Evolutionary conservation across 2,888 invertebrate species (phyloP), one percentile per base, ranked within the genome.

Genomic region (Chorisops tibialis): DNA sequence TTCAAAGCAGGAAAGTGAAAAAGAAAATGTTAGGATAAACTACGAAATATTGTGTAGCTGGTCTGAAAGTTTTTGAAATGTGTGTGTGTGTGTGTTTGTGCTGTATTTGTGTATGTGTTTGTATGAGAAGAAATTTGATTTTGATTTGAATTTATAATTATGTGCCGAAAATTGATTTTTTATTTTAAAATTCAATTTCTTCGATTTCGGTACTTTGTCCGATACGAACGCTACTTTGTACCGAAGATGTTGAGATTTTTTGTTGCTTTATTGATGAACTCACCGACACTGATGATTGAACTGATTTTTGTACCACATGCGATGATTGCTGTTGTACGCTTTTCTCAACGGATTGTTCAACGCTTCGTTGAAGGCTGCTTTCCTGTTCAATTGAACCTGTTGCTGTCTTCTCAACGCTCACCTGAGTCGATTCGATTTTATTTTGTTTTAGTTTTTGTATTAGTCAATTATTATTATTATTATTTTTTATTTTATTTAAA

Each of bases 331-430:
- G 62, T 51, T 63, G 63, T 24, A 65, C 61, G 38, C 52, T 67
- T 35, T 56, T 51, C 48, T 67, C 62, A 30, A 66, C 65, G 47
- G 64, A 64, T 63, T 68, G 67, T 61, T 67, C 66, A 38, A 67
- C 19, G 49, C 60, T 66, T 48, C 63, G 59, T 61, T 65, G 61
- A 5, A 58, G 48, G 22, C 64, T 64, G 19, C 49, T 54, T 47
- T 61, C 63, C 47, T 65, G 59, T 48, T 63, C 63, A 22, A 65
- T 48, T 11, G 45, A 39, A 18, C 65, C 65, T 21, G 65, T 65
- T 38, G 65, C 61, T 11, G 65, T 65, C 56, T 68, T 68, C 61
- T 68, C 68, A 65, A 68, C 43, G 64, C 66, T 67, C 50, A 66
- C 63, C 68, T 68, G 56, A 59, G 24, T 30, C 2, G 30, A 9